These are phyloP conservation scores for Tetramorium simillimum DNA, from an alignment of 1,140 invertebrate species.

Conservation along the genomic window DNA sequence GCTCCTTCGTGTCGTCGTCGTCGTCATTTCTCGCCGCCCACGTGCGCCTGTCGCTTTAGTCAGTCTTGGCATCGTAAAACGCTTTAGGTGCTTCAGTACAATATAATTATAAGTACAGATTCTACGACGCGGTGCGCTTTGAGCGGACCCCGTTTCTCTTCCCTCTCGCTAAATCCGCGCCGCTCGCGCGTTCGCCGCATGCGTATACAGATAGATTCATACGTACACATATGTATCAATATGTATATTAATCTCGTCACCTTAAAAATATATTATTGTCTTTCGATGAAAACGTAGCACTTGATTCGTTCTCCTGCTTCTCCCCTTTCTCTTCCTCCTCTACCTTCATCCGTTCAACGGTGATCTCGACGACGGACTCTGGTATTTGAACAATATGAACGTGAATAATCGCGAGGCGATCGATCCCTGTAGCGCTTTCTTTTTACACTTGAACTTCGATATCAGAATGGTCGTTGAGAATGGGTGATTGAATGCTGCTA, in stretches of 20 bases:
- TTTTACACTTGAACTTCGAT: not conserved
- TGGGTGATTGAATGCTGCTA: not conserved
- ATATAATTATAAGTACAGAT: conserved; percentile 66
- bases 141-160: not conserved
- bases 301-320: conserved; percentile 68
- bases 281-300: conserved; percentile 85
- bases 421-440: not conserved
- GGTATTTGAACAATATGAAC: conserved; percentile 17
- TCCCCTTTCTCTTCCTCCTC: not conserved
- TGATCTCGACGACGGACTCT: not conserved
- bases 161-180: conserved; percentile 6
- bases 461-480: conserved; percentile 4
- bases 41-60: conserved; percentile 69
- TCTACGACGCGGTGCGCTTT: conserved; percentile 56
- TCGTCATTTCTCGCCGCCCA: conserved; percentile 54
- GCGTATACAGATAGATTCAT: conserved; percentile 78
- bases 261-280: conserved; percentile 86
- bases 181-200: conserved; percentile 30
- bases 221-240: conserved; percentile 64
- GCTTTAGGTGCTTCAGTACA: conserved; percentile 78
- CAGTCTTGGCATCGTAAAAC: conserved; percentile 84
- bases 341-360: not conserved
- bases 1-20: not conserved
- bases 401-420: conserved; percentile 28
- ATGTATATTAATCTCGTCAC: conserved; percentile 70